These are phyloP conservation scores for Eleginops maclovinus DNA, from an alignment of 2,113 vertebrate species.

Conservation along the genomic window DNA sequence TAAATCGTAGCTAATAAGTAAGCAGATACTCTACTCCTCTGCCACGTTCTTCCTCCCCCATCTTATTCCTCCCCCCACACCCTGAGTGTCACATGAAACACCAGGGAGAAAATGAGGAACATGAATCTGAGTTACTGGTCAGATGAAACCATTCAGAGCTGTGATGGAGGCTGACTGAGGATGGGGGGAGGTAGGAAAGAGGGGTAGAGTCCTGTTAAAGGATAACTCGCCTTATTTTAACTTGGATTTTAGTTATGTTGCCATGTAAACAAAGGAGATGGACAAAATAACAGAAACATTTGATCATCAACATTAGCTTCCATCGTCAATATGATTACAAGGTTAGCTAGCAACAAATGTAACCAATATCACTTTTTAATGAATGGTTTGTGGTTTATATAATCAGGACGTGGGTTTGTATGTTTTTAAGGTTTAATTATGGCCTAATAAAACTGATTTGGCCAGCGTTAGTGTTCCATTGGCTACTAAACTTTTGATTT, in stretches of 20 bases:
- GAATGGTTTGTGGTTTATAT: background rate
- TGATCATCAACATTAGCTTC: constrained; percentile 10
- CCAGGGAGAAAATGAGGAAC: constrained; percentile 64
- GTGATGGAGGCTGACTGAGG: background rate
- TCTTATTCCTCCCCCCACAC: background rate
- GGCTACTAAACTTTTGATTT: background rate
- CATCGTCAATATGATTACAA: constrained; percentile 45
- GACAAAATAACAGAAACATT: constrained; percentile 15
- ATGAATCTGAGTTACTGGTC: constrained; percentile 26
- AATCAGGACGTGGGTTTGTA: constrained; percentile 17
- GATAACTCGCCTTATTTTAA: background rate
- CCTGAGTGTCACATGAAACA: constrained; percentile 35
- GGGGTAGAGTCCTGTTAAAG: background rate
- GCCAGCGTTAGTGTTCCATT: background rate
- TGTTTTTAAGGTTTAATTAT: constrained; percentile 1
- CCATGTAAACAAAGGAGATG: background rate
- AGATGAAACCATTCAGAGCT: background rate
- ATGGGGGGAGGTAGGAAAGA: background rate
- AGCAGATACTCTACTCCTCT: constrained; percentile 22
- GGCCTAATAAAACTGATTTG: background rate
- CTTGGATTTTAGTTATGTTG: background rate
- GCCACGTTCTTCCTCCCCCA: background rate
- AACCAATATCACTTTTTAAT: constrained; percentile 35
- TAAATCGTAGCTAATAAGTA: constrained; percentile 27
- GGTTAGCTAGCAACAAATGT: constrained; percentile 15